These are phyloP conservation scores for Herminia tarsipennalis DNA, from an alignment of 2,888 invertebrate species.

Conservation along the genomic window DNA sequence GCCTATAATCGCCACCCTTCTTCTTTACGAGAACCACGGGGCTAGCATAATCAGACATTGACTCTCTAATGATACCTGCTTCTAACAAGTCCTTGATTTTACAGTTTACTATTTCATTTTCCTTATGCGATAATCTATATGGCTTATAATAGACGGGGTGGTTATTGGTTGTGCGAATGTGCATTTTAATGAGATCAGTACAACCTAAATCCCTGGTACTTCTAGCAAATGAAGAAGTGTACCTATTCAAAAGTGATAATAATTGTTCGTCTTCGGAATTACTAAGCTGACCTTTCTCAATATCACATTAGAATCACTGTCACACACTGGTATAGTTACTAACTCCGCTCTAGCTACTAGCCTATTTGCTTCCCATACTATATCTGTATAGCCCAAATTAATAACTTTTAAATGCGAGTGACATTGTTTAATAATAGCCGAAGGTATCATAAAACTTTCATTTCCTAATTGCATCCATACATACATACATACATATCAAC, in stretches of 20 bases:
- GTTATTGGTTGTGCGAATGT: conserved; percentile 1
- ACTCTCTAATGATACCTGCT: too few relatives aligned
- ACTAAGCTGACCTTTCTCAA: not conserved
- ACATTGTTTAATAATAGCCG: not conserved
- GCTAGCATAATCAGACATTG: too few relatives aligned
- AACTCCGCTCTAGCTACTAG: not conserved
- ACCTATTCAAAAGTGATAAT: conserved; percentile 1
- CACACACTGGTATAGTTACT: not conserved
- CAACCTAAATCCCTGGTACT: conserved; percentile 4
- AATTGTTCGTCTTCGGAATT: conserved; percentile 7
- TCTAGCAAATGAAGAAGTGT: conserved; percentile 1
- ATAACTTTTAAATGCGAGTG: not conserved
- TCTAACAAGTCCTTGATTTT: too few relatives aligned
- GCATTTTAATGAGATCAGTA: conserved; percentile 5
- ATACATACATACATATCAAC: too few relatives aligned
- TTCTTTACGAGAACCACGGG: too few relatives aligned
- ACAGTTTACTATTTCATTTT: too few relatives aligned
- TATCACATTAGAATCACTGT: not conserved
- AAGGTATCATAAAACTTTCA: not conserved
- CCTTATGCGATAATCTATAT: too few relatives aligned
- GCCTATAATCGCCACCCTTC: too few relatives aligned
- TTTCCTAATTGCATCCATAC: not conserved
- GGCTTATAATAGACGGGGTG: conserved; percentile 3
- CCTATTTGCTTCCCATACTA: not conserved
- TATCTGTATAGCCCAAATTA: not conserved